Evolutionary conservation across 2,797 vertebrate genomes (phyloP), one percentile per base, ranked within the genome.

Genomic region (Coluber constrictor): DNA sequence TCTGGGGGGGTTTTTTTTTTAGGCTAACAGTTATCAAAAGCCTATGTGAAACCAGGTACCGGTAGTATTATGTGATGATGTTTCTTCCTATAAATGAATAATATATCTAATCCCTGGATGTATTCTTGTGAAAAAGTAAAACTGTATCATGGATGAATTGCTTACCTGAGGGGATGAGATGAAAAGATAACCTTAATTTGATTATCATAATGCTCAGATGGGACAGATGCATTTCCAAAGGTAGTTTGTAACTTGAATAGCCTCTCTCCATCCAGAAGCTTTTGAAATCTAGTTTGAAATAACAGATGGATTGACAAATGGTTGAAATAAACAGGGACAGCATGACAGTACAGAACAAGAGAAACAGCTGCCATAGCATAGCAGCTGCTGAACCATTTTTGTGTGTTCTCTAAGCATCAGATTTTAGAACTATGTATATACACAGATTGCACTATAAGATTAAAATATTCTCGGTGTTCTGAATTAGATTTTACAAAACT

Each of bases 221-320:
- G 61, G 86, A 66, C 23, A 87, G 37, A 12, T 91, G 63, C 60
- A 32, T 86, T 91, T 93, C 32, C 51, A 79, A 89, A 89, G 87
- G 60, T 86, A 32, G 88, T 88, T 18, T 89, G 8, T 32, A 86
- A 63, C 57, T 92, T 90, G 57, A 63, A 37, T 12, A 51, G 8
- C 7, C 6, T 27, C 29, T 29, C 37, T 88, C 63, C 23, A 55
- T 8, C 87, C 61, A 59, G 66, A 88, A 91, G 47, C 91, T 89
- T 61, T 93, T 91, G 87, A 93, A 93, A 93, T 79, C 25, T 86
- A 32, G 90, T 90, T 90, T 91, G 87, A 93, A 93, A 91, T 89
- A 89, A 93, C 93, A 93, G 93, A 93, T 93, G 93, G 93, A 86
- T 91, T 86, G 87, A 93, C 93, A 93, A 93, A 93, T 91, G 93